These are phyloP conservation scores for Geodia barretti DNA, from an alignment of 37 sponge, comb jelly and placozoan genomes.

Conservation along the genomic window DNA sequence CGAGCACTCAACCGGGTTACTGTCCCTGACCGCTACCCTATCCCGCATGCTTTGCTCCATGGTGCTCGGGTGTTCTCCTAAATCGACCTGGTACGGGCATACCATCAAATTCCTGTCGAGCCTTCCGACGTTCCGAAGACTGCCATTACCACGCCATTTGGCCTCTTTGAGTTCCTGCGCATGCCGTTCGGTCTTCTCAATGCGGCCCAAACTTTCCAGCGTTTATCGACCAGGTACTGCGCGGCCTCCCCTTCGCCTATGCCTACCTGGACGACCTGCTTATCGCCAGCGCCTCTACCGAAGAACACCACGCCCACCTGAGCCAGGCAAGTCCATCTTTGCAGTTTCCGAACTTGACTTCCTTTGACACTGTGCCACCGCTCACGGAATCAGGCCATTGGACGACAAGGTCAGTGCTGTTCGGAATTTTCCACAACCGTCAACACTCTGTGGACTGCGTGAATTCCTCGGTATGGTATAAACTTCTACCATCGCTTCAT, in stretches of 20 bases:
- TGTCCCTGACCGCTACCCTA: conserved; percentile 47
- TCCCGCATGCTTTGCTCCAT: conserved; percentile 47
- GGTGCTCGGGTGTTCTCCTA: conserved; percentile 41
- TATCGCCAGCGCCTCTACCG: conserved; percentile 22
- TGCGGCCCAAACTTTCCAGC: conserved; percentile 61
- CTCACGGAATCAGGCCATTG: too few relatives aligned
- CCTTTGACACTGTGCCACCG: too few relatives aligned
- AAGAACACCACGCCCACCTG: conserved; percentile 42
- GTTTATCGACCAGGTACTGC: conserved; percentile 59
- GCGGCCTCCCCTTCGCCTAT: conserved; percentile 38
- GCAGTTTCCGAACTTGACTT: too few relatives aligned
- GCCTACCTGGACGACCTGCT: conserved; percentile 52
- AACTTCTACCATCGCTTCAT: too few relatives aligned
- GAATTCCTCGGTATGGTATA: too few relatives aligned
- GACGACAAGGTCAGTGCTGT: too few relatives aligned
- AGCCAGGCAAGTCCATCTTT: too few relatives aligned
- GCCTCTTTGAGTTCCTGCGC: conserved; percentile 50
- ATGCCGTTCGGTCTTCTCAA: conserved; percentile 68
- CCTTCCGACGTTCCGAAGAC: conserved; percentile 52
- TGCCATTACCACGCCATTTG: conserved; percentile 60
- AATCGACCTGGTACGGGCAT: conserved; percentile 51
- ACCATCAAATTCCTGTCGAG: conserved; percentile 58
- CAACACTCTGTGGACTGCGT: too few relatives aligned
- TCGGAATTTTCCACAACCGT: too few relatives aligned
- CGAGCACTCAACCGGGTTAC: conserved; percentile 55